Evolutionary conservation across 2,888 invertebrate species (phyloP), one percentile per base, ranked within the genome.

Genomic region (Drosophila parthenogenetica): DNA sequence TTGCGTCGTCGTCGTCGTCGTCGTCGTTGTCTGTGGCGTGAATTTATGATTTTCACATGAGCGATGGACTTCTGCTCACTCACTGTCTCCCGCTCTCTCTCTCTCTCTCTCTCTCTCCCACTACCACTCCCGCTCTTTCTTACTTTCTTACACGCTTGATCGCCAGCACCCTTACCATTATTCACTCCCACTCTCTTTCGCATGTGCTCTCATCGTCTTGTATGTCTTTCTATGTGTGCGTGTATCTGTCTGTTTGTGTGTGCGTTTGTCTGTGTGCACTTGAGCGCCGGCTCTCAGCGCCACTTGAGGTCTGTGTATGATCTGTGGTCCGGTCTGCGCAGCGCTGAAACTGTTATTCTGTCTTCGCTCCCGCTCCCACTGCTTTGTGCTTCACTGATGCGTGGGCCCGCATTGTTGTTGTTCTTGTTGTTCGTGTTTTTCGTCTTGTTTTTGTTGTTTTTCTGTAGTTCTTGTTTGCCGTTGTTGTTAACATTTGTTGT

Each of bases 1-100:
- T 88, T 88, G 80, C 89, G 77, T 74, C 75, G 79, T 50, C 66
- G 65, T 63, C 51, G 29, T 10, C 46, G 25, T 42, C 17, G 57
- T 53, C 50, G 60, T 57, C 58, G 35, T 42, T 50, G 77, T 87
- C 61, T 60, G 67, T 64, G 67, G 70, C 86, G 82, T 87, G 77
- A 88, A 82, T 85, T 82, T 86, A 82, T 85, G 86, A 86, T 86
- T 88, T 86, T 83, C 87, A 59, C 69, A 89, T 89, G 89, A 83
- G 78, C 74, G 87, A 83, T 83, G 87, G 55, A 63, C 67, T 61
- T 53, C 53, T 50, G 32, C 17, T 45, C 54, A 4, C 55, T 48
- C 37, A 29, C 29, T 29, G 8, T 5, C 37, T 32, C 57, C n/a
- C 17, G 43, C 54, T 0, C 50, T 42, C 35, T 2, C 42, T 22